Evolutionary conservation across 2,113 vertebrate genomes (phyloP).

Genomic region (Grammomys dolichurus): DNA sequence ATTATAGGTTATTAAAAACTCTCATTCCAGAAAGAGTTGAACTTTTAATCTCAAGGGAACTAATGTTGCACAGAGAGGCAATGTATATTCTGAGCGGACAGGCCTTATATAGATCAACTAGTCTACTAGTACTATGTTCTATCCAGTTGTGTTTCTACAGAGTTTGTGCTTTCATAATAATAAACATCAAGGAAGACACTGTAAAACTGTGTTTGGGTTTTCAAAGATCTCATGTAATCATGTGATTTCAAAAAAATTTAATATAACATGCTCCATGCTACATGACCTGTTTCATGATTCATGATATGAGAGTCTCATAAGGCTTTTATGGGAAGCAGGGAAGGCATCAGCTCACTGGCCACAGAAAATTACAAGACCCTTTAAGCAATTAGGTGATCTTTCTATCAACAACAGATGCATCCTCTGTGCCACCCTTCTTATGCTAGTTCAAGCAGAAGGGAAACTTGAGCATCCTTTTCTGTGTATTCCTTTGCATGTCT

Average conservation of each 20-base stretch:
- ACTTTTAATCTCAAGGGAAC: neutral
- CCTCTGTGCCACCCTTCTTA: accelerated
- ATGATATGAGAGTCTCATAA: neutral
- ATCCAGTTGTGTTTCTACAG: neutral
- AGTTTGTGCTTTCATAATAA: neutral
- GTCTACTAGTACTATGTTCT: no score
- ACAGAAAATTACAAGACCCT: neutral
- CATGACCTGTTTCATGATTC: neutral
- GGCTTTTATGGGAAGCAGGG: neutral
- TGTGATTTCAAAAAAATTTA: neutral
- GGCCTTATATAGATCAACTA: accelerated
- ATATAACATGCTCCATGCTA: neutral
- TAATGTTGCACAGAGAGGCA: neutral
- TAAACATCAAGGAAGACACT: no score
- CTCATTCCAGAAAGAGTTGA: neutral
- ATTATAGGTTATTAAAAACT: neutral
- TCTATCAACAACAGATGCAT: accelerated
- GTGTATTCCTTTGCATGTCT: neutral
- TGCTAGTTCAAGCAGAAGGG: neutral
- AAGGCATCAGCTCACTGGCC: neutral
- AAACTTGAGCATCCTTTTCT: neutral
- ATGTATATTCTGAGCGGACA: neutral
- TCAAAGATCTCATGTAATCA: neutral
- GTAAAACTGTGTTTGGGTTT: accelerated
- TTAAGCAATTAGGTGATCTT: neutral